These are phyloP conservation scores for Pyrrhosoma nymphula DNA, from an alignment of 2,888 invertebrate species.

Conservation along the genomic window DNA sequence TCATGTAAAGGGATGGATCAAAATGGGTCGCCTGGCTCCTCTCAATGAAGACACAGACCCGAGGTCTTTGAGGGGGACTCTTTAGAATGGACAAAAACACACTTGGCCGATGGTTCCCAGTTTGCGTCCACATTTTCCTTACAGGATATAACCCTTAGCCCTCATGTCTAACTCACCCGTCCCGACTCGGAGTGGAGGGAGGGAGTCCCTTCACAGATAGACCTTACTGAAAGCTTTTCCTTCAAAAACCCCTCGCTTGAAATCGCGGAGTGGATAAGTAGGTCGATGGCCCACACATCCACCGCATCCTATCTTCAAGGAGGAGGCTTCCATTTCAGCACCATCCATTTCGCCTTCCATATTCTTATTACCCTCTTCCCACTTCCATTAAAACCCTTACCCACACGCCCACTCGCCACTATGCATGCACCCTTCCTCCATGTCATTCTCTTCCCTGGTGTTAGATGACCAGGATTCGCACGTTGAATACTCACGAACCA, in stretches of 20 bases:
- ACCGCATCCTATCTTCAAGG: not conserved
- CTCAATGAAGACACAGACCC: not conserved
- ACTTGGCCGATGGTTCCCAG: not conserved
- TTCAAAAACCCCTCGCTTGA: not conserved
- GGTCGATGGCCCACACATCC: constrained; percentile 12
- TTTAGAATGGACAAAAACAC: not conserved
- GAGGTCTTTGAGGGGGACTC: not conserved
- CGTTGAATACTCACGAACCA: not conserved
- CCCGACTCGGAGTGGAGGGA: not conserved
- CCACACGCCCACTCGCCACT: not conserved
- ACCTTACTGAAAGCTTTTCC: not conserved
- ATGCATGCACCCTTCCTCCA: not conserved
- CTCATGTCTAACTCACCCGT: not conserved
- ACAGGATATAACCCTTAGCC: not conserved
- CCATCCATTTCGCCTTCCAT: not conserved
- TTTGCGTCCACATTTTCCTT: not conserved
- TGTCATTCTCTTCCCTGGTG: not conserved
- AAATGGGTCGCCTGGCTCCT: not conserved
- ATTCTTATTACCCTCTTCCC: not conserved
- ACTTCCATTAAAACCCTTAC: not conserved
- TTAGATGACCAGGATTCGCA: not conserved
- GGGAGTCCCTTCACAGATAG: not conserved
- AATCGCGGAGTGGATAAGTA: not conserved
- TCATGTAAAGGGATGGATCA: not conserved
- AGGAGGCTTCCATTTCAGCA: not conserved